Evolutionary conservation across 2,888 invertebrate genomes (phyloP), one percentile per base, ranked within the genome.

Genomic region (Ophion ellenae): DNA sequence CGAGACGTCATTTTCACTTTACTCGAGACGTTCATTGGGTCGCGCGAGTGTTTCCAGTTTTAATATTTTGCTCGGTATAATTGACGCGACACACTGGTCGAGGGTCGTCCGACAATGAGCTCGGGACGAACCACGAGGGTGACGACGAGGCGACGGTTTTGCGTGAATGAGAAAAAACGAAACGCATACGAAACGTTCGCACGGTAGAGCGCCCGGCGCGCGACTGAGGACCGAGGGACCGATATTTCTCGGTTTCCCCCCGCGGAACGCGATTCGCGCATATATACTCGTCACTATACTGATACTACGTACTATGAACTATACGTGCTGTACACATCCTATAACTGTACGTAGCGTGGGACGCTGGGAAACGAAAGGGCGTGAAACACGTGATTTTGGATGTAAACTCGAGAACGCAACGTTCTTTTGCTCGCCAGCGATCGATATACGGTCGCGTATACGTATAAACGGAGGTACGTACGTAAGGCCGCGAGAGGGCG

Each of bases 141-240:
- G 53, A 53, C 14, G 53, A 53, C 14, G 53, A 53, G 53, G 17
- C 4, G 11, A 36, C n/a, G 24, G 40, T 40, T 40, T 40, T 40
- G 9, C 61, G 40, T 17, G 57, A 57, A 57, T 45, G 32, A 17
- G 20, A 53, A 53, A 63, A 4, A 71, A 32, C 47, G 40, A 47
- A 73, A 5, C 45, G 45, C 53, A n/a, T 20, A 24, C 61, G 57
- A 7, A 36, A 70, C 28, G 59, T 80, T 81, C 86, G 73, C 67
- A 57, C 83, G 64, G 76, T 64, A 69, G 61, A 77, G 69, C 86
- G 83, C 40, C 73, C 86, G 83, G 83, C 86, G 86, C 83, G 86
- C 86, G 76, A 86, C 86, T 86, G 86, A 83, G 71, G 67, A 53
- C 66, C 82, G 28, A 28, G 66, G 59, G 9, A 20, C 64, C 80